Base-by-base conservation (phyloP, 2,797 vertebrate genomes). In the Eptatretus atami region DNA sequence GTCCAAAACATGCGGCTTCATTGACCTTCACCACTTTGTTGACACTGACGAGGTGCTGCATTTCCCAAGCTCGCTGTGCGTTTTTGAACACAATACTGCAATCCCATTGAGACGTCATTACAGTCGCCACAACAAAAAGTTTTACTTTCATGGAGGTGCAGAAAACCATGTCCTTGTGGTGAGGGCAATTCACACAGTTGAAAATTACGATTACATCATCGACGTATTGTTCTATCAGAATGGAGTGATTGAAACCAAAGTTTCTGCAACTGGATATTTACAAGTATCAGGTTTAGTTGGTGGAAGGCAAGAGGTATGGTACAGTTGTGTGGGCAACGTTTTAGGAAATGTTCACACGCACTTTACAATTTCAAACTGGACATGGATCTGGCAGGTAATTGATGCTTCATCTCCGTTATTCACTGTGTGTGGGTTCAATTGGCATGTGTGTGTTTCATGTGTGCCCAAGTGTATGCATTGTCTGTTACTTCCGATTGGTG, bases 151-250 rank as follows among this genome's bases (percentile, higher is more conserved):
- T 0, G 83, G 83, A 0, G 84, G 84, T 0, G 69, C 90, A 72
- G 68, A 64, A 3, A 82, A 77, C 65, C 83, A 69, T 25, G 77
- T 74, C 0, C 70, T 92, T 52, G 75, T 88, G 25, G 15, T 94
- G 53, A 76, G 85, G 3, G 70, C 80, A 9, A 70, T 90, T 69
- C 82, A 86, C 0, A 80, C 83, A 0, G 75, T 96, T 24, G 76
- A 81, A 1, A 96, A 90, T 70, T 93, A 93, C 0, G 84, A 93
- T 73, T 95, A 93, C 57, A 68, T 92, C 67, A 90, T 85, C 83
- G 86, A 94, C 69, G 82, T 85, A 71, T 69, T 88, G 65, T 93
- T 94, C 74, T 80, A 92, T 1, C 65, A 80, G 70, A 88, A 61
- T 0, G 86, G 87, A 11, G 75, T 82, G 0, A 71, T 96, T 55